Evolutionary conservation across 2,797 vertebrate species (phyloP).

Genomic region (Anolis apletophallus): DNA sequence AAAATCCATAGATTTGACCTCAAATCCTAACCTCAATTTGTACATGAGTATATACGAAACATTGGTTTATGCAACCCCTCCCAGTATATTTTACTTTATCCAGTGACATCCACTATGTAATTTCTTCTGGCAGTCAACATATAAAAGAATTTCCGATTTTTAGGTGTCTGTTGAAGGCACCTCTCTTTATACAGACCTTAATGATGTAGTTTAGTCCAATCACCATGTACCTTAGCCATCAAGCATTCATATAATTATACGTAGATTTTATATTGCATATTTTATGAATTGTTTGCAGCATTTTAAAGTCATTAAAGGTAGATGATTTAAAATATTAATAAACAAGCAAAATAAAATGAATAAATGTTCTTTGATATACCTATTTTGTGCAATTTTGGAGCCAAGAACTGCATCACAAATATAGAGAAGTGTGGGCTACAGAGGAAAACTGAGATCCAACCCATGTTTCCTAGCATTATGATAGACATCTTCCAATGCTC

Average conservation of each 20-base stretch:
- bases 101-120: background rate
- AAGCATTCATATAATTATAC: background rate
- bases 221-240: background rate
- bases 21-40: too few relatives aligned
- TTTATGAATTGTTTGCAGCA: background rate
- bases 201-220: background rate
- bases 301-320: background rate
- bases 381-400: background rate
- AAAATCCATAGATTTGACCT: too few relatives aligned
- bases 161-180: background rate
- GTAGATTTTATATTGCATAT: background rate
- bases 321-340: background rate
- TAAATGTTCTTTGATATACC: background rate
- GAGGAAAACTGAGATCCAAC: background rate
- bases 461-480: background rate
- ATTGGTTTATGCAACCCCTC: too few relatives aligned
- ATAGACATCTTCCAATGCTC: background rate
- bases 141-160: background rate
- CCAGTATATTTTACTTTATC: too few relatives aligned
- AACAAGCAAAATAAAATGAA: background rate
- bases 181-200: background rate
- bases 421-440: background rate
- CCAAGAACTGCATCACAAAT: background rate
- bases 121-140: background rate
- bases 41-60: too few relatives aligned